Evolutionary conservation across 2,113 vertebrate species (phyloP).

Genomic region (Pachycephala philippinensis): DNA sequence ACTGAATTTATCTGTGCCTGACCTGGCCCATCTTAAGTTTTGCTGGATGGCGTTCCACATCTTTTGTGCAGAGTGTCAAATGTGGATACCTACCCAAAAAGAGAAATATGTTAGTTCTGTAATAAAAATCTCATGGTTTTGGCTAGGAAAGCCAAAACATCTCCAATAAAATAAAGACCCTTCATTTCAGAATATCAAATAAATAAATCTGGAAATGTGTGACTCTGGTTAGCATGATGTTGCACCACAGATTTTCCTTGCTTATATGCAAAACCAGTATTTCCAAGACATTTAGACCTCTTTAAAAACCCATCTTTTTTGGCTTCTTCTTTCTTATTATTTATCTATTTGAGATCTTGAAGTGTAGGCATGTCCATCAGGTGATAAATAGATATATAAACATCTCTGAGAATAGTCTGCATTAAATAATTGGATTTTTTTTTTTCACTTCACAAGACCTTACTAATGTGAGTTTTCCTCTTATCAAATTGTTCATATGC

Average conservation of each 20-base stretch:
- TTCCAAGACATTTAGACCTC: background rate
- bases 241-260: background rate
- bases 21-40: background rate
- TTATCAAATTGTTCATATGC: background rate
- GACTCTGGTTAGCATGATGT: no score
- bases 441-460: background rate
- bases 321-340: background rate
- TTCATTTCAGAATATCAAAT: background rate
- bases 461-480: background rate
- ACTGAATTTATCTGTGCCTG: background rate
- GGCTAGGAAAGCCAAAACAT: background rate
- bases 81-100: background rate
- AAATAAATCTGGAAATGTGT: background rate
- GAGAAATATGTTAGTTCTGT: background rate
- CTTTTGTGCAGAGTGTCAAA: background rate
- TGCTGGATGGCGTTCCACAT: background rate
- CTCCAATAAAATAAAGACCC: background rate
- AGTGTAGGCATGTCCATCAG: rapidly evolving
- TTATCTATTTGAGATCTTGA: background rate
- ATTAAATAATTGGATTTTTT: background rate
- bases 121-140: background rate
- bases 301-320: background rate
- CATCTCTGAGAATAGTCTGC: background rate
- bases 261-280: background rate
- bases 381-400: background rate